phyloP scores from a whole-genome alignment of 2,888 invertebrate genomes.

The Priocnemis perturbator region DNA sequence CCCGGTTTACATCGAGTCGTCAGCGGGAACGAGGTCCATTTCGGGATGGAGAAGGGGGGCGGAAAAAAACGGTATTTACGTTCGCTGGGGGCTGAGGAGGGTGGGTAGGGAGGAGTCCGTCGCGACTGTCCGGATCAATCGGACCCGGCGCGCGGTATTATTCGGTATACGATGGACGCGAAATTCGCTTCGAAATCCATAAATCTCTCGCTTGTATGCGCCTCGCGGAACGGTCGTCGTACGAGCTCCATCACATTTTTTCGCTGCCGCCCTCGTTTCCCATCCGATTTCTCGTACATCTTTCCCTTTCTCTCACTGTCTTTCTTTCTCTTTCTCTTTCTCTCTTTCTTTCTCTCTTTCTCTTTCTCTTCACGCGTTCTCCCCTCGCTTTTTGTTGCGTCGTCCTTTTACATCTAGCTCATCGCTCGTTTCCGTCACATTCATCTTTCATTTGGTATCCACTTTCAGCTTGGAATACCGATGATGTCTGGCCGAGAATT shows the following conservation, averaged over 20 bases:
- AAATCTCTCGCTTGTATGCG: conserved; percentile 39
- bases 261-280: conserved; percentile 3
- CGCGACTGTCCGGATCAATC: conserved; percentile 45
- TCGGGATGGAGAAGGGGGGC: conserved; percentile 10
- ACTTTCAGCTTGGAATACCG: no score
- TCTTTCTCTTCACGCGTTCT: no score
- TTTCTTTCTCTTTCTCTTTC: no score
- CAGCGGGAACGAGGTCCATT: conserved; percentile 40
- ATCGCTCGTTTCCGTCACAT: no score
- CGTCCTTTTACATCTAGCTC: no score
- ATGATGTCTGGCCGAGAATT: no score
- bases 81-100: no score
- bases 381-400: no score
- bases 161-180: conserved; percentile 37
- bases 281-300: background rate
- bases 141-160: conserved; percentile 38
- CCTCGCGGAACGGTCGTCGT: conserved; percentile 25
- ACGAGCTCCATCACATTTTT: conserved; percentile 27
- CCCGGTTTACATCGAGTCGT: conserved; percentile 40
- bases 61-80: no score
- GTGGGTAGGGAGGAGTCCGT: conserved; percentile 18
- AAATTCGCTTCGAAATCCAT: conserved; percentile 44
- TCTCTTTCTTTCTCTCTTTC: no score
- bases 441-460: no score
- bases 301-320: no score